phyloP scores from a whole-genome alignment of 2,888 invertebrate species.

The Platypus cylindrus region DNA sequence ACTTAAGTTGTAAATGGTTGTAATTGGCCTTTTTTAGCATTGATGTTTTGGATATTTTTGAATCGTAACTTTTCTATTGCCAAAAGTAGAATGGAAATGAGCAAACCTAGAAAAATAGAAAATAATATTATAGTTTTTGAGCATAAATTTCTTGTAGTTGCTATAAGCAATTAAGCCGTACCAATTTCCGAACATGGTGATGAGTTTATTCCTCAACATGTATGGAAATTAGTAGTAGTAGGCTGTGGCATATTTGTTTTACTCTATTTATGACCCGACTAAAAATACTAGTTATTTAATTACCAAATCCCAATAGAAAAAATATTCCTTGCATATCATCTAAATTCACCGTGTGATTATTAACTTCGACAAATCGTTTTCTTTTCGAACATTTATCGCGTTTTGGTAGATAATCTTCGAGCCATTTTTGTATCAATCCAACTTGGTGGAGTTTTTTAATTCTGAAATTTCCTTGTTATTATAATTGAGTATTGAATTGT shows the following conservation, averaged over 20 bases:
- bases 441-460: slow-evolving; percentile 71
- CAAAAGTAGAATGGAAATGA: slow-evolving; percentile 35
- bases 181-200: too few species aligned
- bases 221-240: not conserved
- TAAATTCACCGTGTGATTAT: slow-evolving; percentile 77
- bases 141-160: too few species aligned
- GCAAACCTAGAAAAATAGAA: slow-evolving; percentile 37
- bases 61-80: slow-evolving; percentile 37
- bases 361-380: slow-evolving; percentile 50
- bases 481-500: not conserved
- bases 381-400: slow-evolving; percentile 69
- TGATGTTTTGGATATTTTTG: slow-evolving; percentile 29
- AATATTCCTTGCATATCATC: slow-evolving; percentile 90
- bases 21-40: slow-evolving; percentile 36
- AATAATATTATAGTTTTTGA: too few species aligned
- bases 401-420: slow-evolving; percentile 60
- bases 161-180: too few species aligned
- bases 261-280: slow-evolving; percentile 32
- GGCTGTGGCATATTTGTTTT: not conserved
- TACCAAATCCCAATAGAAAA: slow-evolving; percentile 71
- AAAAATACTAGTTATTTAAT: slow-evolving; percentile 14
- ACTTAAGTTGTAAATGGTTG: slow-evolving; percentile 38
- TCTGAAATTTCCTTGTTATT: slow-evolving; percentile 34
- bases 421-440: slow-evolving; percentile 76
- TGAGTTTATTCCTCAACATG: too few species aligned